Percentiles rank a stretch among this genome's conserved stretches.
phyloP scores from a whole-genome alignment of 2,113 vertebrate genomes.

The Sphaerodactylus townsendi region DNA sequence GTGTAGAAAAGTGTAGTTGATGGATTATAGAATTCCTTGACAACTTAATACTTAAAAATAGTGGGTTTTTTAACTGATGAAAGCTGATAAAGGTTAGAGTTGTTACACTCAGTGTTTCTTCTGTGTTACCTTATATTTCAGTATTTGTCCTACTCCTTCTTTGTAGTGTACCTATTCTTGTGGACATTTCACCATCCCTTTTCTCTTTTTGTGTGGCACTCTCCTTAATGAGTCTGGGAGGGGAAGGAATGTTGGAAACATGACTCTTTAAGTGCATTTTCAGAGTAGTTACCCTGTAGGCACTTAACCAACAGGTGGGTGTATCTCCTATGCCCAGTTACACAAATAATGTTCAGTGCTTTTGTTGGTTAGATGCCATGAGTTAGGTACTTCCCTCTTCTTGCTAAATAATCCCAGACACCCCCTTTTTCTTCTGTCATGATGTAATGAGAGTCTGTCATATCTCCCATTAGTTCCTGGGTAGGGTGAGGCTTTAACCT shows the following conservation, averaged over 20 bases:
- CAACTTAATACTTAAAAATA: not conserved
- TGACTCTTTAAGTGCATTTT: not conserved
- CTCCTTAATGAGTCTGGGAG: not conserved
- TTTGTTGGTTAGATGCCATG: not conserved
- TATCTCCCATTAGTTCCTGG: not conserved
- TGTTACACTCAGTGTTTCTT: not conserved
- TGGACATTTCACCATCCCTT: not conserved
- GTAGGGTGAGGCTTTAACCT: not conserved
- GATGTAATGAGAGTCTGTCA: not conserved
- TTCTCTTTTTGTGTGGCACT: no score
- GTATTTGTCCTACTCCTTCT: not conserved
- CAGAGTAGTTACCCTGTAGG: not conserved
- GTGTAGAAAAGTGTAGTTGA: not conserved
- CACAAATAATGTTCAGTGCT: not conserved
- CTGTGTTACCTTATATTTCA: no score
- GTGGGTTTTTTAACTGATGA: not conserved
- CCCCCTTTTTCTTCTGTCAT: not conserved
- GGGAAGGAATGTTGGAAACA: not conserved
- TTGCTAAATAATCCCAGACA: not conserved
- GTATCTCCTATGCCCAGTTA: not conserved
- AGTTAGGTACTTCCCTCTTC: not conserved
- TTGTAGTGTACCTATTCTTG: not conserved
- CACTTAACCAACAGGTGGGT: not conserved
- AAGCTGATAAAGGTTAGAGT: not conserved
- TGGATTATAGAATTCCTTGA: not conserved